Conservation (phyloP, 2,113 vertebrate genomes). For the Athene cunicularia region DNA sequence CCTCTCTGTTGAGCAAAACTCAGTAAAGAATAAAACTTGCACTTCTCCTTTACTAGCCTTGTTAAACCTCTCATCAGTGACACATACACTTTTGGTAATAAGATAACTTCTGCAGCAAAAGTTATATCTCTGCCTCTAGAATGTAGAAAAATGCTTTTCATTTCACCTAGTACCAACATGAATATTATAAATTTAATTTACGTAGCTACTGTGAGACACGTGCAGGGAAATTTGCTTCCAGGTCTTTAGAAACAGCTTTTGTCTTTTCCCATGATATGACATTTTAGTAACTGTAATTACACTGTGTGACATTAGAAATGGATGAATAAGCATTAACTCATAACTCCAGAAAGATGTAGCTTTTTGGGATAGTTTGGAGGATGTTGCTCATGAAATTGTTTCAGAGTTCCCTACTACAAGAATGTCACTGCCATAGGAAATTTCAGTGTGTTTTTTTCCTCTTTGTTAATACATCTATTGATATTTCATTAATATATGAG, state of each 20-base stretch:
- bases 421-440: background rate
- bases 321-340: background rate
- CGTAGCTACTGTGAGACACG: fast-evolving
- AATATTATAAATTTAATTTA: background rate
- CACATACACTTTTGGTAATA: background rate
- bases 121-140: background rate
- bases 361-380: background rate
- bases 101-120: background rate
- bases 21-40: background rate
- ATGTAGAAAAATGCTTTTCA: background rate
- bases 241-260: background rate
- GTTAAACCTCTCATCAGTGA: conserved; percentile 14
- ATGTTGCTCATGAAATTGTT: background rate
- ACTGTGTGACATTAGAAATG: background rate
- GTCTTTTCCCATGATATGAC: background rate
- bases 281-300: background rate
- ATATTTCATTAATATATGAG: background rate
- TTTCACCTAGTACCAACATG: background rate
- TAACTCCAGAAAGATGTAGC: background rate
- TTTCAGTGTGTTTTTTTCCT: background rate
- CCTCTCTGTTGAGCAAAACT: background rate
- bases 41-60: background rate
- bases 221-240: background rate
- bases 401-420: background rate
- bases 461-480: background rate